Evolutionary conservation across 2,888 invertebrate genomes (phyloP).

Genomic region (Agrochola litura): DNA sequence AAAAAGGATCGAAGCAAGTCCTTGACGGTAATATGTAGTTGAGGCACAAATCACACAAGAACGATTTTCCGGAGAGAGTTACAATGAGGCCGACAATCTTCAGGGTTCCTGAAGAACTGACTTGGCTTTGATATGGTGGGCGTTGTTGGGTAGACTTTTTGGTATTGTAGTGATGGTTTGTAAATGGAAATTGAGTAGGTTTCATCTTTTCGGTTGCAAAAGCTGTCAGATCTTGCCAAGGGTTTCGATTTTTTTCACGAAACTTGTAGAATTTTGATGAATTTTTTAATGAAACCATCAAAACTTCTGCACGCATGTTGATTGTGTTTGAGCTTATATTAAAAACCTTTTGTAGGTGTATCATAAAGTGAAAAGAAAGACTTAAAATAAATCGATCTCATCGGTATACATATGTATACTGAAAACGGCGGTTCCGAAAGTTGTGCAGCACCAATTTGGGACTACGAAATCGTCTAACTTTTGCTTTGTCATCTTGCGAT

Average conservation of each 20-base stretch:
- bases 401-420: not conserved
- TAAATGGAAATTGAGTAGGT: conserved; percentile 30
- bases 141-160: not conserved
- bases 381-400: no score
- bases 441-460: not conserved
- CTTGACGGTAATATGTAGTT: conserved; percentile 50
- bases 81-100: conserved; percentile 21
- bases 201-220: conserved; percentile 1
- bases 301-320: not conserved
- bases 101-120: conserved; percentile 16
- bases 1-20: conserved; percentile 54
- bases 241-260: not conserved
- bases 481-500: not conserved
- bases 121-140: conserved; percentile 11
- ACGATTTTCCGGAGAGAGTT: conserved; percentile 32
- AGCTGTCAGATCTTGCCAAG: not conserved
- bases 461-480: not conserved
- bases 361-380: not conserved
- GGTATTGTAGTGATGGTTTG: conserved; percentile 15
- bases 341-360: not conserved
- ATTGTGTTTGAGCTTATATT: not conserved
- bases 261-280: no score
- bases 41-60: conserved; percentile 40
- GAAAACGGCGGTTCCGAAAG: not conserved
- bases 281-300: not conserved